These are phyloP conservation scores for Pseudachorutes palmiensis DNA, from an alignment of 1,140 invertebrate genomes.

Conservation along the genomic window DNA sequence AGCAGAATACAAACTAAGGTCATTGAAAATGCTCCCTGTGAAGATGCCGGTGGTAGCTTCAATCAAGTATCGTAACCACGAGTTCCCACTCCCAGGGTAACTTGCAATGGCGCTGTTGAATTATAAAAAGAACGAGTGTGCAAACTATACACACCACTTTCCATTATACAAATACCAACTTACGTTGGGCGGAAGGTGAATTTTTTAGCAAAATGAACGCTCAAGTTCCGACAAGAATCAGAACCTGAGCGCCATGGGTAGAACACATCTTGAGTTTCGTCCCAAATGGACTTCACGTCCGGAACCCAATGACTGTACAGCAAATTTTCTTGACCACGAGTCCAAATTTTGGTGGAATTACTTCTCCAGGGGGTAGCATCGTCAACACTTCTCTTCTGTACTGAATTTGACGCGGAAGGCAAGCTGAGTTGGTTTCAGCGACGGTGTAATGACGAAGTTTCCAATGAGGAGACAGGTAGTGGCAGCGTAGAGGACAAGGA, in stretches of 20 bases:
- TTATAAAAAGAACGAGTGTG: background rate
- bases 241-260: constrained; percentile 28
- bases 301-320: constrained; percentile 15
- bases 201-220: constrained; percentile 28
- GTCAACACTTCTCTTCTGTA: background rate
- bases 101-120: constrained; percentile 36
- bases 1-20: constrained; percentile 7
- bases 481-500: constrained; percentile 29
- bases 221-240: constrained; percentile 21
- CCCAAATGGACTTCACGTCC: background rate
- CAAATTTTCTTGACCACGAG: constrained; percentile 28
- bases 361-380: constrained; percentile 32
- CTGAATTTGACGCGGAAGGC: background rate
- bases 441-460: constrained; percentile 30
- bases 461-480: constrained; percentile 23
- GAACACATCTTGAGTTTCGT: background rate
- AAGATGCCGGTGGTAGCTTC: constrained; percentile 28
- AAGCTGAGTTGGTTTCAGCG: background rate
- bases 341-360: constrained; percentile 35
- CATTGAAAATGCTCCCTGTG: constrained; percentile 30
- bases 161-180: background rate
- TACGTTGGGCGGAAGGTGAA: constrained; percentile 34
- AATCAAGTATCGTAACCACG: constrained; percentile 28
- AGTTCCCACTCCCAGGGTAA: constrained; percentile 35
- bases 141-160: background rate